Base-by-base conservation (phyloP, 2,888 invertebrate genomes). In the Acholoe squamosa region DNA sequence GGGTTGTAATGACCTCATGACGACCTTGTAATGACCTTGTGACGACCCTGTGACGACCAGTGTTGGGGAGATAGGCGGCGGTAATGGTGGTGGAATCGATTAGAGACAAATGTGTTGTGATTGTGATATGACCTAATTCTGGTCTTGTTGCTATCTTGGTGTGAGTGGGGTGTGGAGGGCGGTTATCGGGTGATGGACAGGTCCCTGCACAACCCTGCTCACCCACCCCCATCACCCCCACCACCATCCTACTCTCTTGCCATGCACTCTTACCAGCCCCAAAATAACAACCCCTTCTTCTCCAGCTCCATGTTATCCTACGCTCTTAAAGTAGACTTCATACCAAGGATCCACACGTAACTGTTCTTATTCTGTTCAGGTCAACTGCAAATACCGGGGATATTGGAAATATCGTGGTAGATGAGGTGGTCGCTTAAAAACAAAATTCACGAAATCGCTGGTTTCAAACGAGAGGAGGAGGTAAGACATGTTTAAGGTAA, bases 131-230 rank as follows among this genome's bases (percentile, higher is more conserved):
- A n/a, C 51, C 43, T 84, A 84, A 84, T 84, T 84, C 84, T 33
- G 84, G 84, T 34, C 84, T 84, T 84, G 84, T 84, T 84, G 84
- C 84, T 84, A 84, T 84, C 84, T 84, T 1, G 14, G 84, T 51
- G 84, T 22, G 84, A 84, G 84, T 43, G 84, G 43, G 19, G 84
- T 84, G 22, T 19, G 19, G 33, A 14, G 43, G 19, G 84, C 77
- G 16, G 43, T 51, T 84, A 51, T 84, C 84, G 84, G 43, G 71
- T 71, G 71, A 71, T 28, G 25, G 71, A 28, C 71, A 71, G 71
- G 28, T 25, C 71, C 28, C 28, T 28, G n/a, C 14, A 61, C n/a
- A n/a, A 3, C 71, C 71, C 71, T 25, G n/a, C 71, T 28, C 71
- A 71, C 28, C 28, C 71, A 22, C 71, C 28, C 0, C 71, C 25